A percentile compares a stretch with the other conserved stretches of the same genome.
phyloP scores from a whole-genome alignment of 2,113 vertebrate species.

The Forbesichthys papilliferus region DNA sequence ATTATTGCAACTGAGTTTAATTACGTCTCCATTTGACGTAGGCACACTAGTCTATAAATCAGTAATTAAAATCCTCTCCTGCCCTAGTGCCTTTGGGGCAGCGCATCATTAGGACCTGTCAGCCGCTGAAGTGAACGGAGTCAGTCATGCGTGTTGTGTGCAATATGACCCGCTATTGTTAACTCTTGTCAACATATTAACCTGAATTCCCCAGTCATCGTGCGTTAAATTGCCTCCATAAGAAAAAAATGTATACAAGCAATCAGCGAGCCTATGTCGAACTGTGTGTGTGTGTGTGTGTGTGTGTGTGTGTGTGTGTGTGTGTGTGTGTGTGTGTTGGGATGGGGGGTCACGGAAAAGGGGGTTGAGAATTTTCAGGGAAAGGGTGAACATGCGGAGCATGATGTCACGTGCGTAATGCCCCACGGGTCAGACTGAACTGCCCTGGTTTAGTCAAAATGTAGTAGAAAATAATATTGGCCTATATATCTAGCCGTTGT shows the following conservation, averaged over 20 bases:
- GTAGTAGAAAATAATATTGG: no score
- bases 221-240: slow-evolving; percentile 75
- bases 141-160: slow-evolving; percentile 87
- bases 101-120: slow-evolving; percentile 94
- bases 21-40: slow-evolving; percentile 96
- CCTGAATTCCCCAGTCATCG: slow-evolving; percentile 98
- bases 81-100: slow-evolving; percentile 92
- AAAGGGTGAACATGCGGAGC: no score
- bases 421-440: no score
- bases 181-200: slow-evolving; percentile 99
- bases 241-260: slow-evolving; percentile 71
- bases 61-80: slow-evolving; percentile 91
- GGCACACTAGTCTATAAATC: slow-evolving; percentile 84
- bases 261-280: slow-evolving; percentile 39
- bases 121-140: slow-evolving; percentile 85
- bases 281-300: slow-evolving; percentile 80
- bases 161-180: slow-evolving; percentile 97
- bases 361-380: no score
- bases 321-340: neutral
- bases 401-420: no score
- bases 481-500: no score
- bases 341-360: no score
- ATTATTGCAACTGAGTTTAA: slow-evolving; percentile 96
- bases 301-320: slow-evolving; percentile 13
- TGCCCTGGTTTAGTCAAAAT: no score